Conservation (phyloP, 92 coral and sea anemone genomes). For the Umimayanthus chanpuru region DNA sequence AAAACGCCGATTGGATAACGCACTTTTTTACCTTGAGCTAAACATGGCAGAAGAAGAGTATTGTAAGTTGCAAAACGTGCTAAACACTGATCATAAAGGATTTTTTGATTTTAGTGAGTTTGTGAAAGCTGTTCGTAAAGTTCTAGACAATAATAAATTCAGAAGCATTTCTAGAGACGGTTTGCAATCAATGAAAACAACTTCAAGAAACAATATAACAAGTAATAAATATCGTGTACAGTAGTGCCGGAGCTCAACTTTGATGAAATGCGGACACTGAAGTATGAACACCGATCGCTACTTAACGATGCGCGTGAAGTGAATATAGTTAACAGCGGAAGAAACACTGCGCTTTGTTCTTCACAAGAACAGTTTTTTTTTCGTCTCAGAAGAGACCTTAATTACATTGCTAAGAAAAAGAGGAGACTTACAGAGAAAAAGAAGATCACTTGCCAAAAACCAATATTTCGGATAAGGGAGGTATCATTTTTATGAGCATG, state of each 20-base stretch:
- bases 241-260: background rate
- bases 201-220: background rate
- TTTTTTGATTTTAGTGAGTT: background rate
- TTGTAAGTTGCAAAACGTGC: background rate
- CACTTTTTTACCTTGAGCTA: background rate
- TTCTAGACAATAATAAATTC: background rate
- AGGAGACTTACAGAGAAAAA: background rate
- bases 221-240: background rate
- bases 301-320: background rate
- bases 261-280: background rate
- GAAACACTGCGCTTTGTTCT: background rate
- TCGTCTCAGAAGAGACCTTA: background rate
- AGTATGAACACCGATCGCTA: background rate
- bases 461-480: no score
- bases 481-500: no score
- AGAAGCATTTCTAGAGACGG: background rate
- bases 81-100: background rate
- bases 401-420: background rate
- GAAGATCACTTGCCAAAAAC: background rate
- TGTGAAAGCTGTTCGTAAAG: background rate
- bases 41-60: background rate
- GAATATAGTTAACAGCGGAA: background rate
- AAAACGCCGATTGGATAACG: background rate
- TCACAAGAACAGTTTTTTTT: conserved; percentile 6
- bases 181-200: background rate